Evolutionary conservation across 2,797 vertebrate genomes (phyloP), one percentile per base, ranked within the genome.

Genomic region (Phoebastria nigripes): DNA sequence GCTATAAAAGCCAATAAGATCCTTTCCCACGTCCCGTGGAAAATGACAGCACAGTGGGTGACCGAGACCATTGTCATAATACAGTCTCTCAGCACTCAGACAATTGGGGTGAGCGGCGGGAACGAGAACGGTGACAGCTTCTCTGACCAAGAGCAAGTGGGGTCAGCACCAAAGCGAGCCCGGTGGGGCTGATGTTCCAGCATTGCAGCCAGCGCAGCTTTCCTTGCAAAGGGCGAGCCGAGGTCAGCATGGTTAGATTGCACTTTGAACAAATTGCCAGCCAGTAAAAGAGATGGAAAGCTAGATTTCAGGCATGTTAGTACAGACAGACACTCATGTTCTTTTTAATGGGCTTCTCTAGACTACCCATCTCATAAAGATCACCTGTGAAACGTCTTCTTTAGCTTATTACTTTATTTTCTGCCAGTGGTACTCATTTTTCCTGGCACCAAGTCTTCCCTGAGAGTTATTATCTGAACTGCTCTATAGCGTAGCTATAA

Each of bases 401-500:
- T 79, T 31, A 46, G 82, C 72, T 86, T 69, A 49, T 67, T 69
- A 25, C 61, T 76, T 65, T 63, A 71, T 49, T 74, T 86, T 69
- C 72, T 63, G 62, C 82, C 67, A 7, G 41, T 14, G 46, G 18
- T 69, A 35, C 66, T 67, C 62, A 41, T 89, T 82, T 92, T 65
- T 63, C 72, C 71, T 25, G 9, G 85, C 65, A 46, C 70, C 13
- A 5, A 42, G 72, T 35, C 55, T 49, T 79, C 35, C 49, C 72
- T 69, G 78, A 54, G 93, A 54, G 62, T 74, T 79, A 33, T 82
- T 78, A 73, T 25, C 61, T 59, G 71, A 74, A 86, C 87, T 52
- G 12, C 72, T 35, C 28, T 21, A 7, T 42, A 35, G 59, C 65
- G 78, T 66, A 29, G 82, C 67, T 65, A 26, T 56, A 54, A 72